Base-by-base conservation (phyloP, 1,140 invertebrate species). In the Drosophila arizonae region DNA sequence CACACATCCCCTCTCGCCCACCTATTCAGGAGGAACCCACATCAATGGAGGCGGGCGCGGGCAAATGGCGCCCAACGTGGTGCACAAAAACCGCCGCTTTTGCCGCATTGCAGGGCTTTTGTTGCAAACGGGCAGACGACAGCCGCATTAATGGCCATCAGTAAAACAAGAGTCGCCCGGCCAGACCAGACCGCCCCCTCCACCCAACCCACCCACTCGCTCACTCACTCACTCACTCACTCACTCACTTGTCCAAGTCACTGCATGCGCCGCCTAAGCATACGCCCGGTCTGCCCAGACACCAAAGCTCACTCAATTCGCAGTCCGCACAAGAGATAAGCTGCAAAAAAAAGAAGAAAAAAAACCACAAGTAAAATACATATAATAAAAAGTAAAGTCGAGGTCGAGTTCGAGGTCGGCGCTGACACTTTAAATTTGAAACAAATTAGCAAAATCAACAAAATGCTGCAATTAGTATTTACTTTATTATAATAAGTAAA, bases 101-200 rank as follows among this genome's bases (percentile, higher is more conserved):
- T 88, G 84, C 84, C 84, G 84, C 84, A 88, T 89, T 88, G 84
- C 84, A 88, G 84, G 67, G 78, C 85, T 80, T 88, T 88, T 88
- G 84, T 88, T 80, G 84, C 84, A 73, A 71, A 65, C 64, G 57
- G 58, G 28, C 70, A 54, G 63, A 68, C 70, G 64, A 58, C 54
- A 81, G 79, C 77, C 79, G 77, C 84, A 84, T 84, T 88, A 88
- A 88, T 88, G 84, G 85, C 64, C 67, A 70, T 63, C 82, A 73
- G 84, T 87, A 79, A 88, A 88, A 88, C 72, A 82, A 79, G 69
- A 50, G 52, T 33, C 45, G 36, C 52, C 62, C n/a, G 6, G 46
- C 21, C 17, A 9, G 10, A 30, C 28, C 28, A 30, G 6, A 4
- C 28, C 6, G 3, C 28, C 28, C 4, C 28, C 28, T 5, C 28